phyloP scores from a whole-genome alignment of 2,113 vertebrate genomes.

The Gnathonemus longibarbis region DNA sequence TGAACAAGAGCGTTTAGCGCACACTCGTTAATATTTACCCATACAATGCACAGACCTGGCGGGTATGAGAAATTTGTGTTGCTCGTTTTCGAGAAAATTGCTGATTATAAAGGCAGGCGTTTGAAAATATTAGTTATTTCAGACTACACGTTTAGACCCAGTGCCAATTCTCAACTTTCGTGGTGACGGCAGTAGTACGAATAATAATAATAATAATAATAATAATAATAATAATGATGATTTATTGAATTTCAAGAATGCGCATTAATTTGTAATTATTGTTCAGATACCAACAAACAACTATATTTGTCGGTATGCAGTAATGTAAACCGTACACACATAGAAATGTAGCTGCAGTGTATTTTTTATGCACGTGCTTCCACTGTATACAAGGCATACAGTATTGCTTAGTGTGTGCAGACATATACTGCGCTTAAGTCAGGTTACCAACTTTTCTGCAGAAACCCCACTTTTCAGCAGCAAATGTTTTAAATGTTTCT shows the following conservation, averaged over 20 bases:
- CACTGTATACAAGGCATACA: background rate
- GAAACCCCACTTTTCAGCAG: background rate
- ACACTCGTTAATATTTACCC: constrained; percentile 8
- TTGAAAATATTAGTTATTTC: background rate
- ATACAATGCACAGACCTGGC: background rate
- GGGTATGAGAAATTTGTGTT: constrained; percentile 9
- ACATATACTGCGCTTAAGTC: background rate
- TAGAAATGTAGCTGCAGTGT: background rate
- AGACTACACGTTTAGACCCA: background rate
- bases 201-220: background rate
- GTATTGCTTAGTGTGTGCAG: background rate
- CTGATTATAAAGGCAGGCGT: background rate
- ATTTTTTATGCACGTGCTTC: background rate
- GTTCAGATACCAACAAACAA: background rate
- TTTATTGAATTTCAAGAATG: background rate
- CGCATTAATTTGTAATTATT: background rate
- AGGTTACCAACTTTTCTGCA: background rate
- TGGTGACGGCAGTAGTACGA: background rate
- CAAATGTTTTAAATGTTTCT: background rate
- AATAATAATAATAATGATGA: background rate
- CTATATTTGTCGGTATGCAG: background rate
- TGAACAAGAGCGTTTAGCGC: background rate
- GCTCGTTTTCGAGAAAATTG: background rate
- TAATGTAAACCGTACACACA: background rate
- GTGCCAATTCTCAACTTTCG: background rate